These are phyloP conservation scores for Stratiomys singularior DNA, from an alignment of 2,888 invertebrate species.

Conservation along the genomic window DNA sequence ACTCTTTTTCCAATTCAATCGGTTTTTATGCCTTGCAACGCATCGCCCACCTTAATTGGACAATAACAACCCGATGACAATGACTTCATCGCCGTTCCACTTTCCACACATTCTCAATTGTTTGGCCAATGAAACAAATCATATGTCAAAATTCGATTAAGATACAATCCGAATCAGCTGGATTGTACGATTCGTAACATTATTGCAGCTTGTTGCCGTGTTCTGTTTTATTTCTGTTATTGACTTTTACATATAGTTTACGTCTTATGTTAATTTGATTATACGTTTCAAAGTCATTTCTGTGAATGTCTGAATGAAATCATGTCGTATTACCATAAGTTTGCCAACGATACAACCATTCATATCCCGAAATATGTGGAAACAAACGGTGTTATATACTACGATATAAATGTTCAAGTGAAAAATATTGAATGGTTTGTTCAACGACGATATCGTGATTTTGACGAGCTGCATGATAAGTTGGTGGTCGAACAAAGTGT, in stretches of 20 bases:
- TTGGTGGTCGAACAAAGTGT: slow-evolving; percentile 84
- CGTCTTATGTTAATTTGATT: too few species aligned
- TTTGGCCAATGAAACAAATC: not conserved
- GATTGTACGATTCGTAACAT: not conserved
- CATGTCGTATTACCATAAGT: slow-evolving; percentile 81
- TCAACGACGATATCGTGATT: slow-evolving; percentile 84
- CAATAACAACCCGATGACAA: not conserved
- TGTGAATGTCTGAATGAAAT: slow-evolving; percentile 49
- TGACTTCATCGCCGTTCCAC: not conserved
- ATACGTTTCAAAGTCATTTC: not conserved
- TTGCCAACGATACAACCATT: slow-evolving; percentile 74
- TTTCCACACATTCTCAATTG: not conserved
- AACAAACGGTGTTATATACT: slow-evolving; percentile 76
- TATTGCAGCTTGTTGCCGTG: not conserved
- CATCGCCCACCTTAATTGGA: not conserved
- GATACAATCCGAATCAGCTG: slow-evolving; percentile 5
- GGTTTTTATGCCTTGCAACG: not conserved
- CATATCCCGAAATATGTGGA: slow-evolving; percentile 74
- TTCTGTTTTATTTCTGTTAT: not conserved
- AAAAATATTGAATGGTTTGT: slow-evolving; percentile 84
- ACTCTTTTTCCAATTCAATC: slow-evolving; percentile 5
- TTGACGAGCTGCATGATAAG: slow-evolving; percentile 85
- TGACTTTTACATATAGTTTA: not conserved
- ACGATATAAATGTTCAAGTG: slow-evolving; percentile 74
- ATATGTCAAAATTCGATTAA: not conserved